phyloP scores from a whole-genome alignment of 2,888 invertebrate species.

The Polymixis lichenea region DNA sequence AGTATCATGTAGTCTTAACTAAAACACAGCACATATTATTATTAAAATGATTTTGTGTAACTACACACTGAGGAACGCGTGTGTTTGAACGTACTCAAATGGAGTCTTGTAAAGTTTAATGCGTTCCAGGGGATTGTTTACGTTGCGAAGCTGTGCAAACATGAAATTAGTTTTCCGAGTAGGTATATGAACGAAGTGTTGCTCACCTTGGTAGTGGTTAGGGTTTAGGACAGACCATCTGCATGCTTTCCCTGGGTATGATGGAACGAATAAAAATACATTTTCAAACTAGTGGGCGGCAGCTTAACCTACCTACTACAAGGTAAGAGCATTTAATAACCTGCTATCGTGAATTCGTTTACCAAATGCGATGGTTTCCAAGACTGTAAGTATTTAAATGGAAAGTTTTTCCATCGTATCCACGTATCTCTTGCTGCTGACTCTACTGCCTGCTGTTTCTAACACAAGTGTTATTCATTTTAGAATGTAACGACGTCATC shows the following conservation, averaged over 20 bases:
- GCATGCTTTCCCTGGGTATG: conserved; percentile 16
- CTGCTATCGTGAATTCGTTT: conserved; percentile 6
- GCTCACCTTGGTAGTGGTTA: conserved; percentile 92
- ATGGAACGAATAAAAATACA: not conserved
- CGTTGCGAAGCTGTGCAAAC: conserved; percentile 59
- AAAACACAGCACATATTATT: conserved; percentile 51
- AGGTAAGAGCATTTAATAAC: too few relatives aligned
- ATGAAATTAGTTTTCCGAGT: conserved; percentile 65
- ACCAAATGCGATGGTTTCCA: not conserved
- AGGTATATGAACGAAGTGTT: conserved; percentile 45
- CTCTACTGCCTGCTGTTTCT: not conserved
- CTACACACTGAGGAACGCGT: conserved; percentile 52
- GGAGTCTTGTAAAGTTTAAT: conserved; percentile 69
- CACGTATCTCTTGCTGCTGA: not conserved
- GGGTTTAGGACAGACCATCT: conserved; percentile 84
- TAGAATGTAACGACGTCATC: not conserved
- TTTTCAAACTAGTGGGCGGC: not conserved
- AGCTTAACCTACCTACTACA: not conserved
- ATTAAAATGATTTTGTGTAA: conserved; percentile 63
- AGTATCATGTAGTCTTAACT: conserved; percentile 39
- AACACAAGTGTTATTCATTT: not conserved
- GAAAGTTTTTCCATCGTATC: not conserved
- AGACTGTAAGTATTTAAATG: not conserved
- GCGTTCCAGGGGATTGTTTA: conserved; percentile 67
- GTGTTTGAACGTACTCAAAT: conserved; percentile 64